phyloP scores from a whole-genome alignment of 2,113 vertebrate genomes.

The Trematocara macrostoma region DNA sequence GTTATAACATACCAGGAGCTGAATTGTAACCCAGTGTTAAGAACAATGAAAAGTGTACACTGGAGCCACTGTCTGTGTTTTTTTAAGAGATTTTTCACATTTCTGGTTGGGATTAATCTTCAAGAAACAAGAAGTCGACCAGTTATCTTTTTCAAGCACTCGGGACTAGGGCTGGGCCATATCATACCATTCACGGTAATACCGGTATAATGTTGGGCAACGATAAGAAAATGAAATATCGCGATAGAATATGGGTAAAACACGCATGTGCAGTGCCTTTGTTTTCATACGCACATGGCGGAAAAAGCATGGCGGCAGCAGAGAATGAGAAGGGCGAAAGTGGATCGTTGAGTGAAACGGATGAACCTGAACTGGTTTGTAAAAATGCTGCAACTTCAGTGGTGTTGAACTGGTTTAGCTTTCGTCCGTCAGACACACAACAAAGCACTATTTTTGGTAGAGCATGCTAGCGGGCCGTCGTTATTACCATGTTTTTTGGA shows the following conservation, averaged over 20 bases:
- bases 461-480: rapidly evolving
- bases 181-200: rapidly evolving
- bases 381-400: rapidly evolving
- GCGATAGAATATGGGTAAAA: background rate
- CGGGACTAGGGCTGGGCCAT: rapidly evolving
- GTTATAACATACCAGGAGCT: background rate
- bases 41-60: background rate
- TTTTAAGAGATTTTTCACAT: background rate
- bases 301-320: rapidly evolving
- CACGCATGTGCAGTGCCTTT: rapidly evolving
- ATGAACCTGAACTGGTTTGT: background rate
- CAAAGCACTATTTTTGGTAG: background rate
- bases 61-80: background rate
- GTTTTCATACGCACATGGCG: rapidly evolving
- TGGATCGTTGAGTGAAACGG: rapidly evolving
- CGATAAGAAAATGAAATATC: rapidly evolving
- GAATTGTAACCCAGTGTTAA: background rate
- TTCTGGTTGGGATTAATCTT: background rate
- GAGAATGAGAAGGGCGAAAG: rapidly evolving
- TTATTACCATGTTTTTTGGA: background rate
- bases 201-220: background rate
- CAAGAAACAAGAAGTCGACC: background rate
- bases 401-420: background rate
- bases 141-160: background rate
- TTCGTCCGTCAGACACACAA: background rate